Evolutionary conservation across 2,113 vertebrate species (phyloP).

Genomic region (Macquaria australasica): DNA sequence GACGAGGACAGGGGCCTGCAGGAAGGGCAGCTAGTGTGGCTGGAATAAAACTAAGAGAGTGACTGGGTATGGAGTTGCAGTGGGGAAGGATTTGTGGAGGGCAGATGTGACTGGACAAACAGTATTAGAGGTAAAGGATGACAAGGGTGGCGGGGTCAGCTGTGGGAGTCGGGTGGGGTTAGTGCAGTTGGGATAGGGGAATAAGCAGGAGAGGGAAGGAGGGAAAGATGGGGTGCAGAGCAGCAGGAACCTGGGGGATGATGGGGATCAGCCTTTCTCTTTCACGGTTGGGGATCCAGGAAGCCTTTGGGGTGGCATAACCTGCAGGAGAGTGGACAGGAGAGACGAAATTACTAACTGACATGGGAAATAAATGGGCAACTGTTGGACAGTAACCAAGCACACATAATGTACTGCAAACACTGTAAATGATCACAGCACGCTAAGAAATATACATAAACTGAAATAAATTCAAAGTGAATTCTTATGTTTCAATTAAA

Average conservation of each 20-base stretch:
- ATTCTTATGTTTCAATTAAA: not conserved
- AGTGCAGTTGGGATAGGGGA: constrained; percentile 19
- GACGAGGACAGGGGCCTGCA: not conserved
- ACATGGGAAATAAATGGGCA: not conserved
- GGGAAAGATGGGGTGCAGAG: constrained; percentile 31
- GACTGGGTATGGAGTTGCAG: not conserved
- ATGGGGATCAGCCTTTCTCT: constrained; percentile 91
- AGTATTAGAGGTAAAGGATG: not conserved
- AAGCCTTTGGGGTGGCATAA: constrained; percentile 92
- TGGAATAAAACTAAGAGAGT: not conserved
- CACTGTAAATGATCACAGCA: not conserved
- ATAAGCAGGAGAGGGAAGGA: not conserved
- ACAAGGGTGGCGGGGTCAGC: constrained; percentile 4
- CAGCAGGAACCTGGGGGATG: constrained; percentile 58
- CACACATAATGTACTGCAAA: not conserved
- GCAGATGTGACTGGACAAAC: not conserved
- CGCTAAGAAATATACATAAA: not conserved
- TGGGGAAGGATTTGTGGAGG: not conserved
- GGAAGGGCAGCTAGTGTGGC: not conserved
- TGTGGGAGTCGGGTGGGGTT: not conserved
- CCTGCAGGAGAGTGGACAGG: constrained; percentile 79
- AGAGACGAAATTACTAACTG: not conserved
- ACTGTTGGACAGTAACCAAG: not conserved
- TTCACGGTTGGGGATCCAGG: constrained; percentile 90
- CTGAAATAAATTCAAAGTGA: not conserved